A percentile compares a stretch with the other conserved stretches of the same genome.
These are phyloP conservation scores for Catharus ustulatus DNA, from an alignment of 2,797 vertebrate species.

Conservation along the genomic window DNA sequence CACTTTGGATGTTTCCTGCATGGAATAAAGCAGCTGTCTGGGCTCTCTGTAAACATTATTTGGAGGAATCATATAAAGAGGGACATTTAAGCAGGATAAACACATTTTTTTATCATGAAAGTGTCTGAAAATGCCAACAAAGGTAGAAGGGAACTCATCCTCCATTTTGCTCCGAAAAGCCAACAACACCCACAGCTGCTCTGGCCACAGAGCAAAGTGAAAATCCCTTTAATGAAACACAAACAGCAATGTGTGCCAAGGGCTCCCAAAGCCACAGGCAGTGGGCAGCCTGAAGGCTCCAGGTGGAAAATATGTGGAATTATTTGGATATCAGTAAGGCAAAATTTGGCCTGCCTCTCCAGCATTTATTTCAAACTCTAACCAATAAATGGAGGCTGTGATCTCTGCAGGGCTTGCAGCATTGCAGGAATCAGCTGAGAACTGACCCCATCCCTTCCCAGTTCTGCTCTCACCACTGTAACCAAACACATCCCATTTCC, in stretches of 20 bases:
- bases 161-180: not conserved
- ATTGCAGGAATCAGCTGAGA: not conserved
- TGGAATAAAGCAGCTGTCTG: not conserved
- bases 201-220: not conserved
- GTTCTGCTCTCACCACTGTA: not conserved
- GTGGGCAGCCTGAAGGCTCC: not conserved
- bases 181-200: constrained; percentile 23
- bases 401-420: not conserved
- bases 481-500: not conserved
- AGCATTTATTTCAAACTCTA: not conserved
- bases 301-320: constrained; percentile 45
- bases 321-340: not conserved
- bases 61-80: not conserved
- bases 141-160: not conserved
- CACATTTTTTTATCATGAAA: not conserved
- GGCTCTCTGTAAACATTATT: not conserved
- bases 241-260: not conserved
- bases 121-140: not conserved
- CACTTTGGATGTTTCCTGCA: not conserved
- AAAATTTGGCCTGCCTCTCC: not conserved
- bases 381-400: not conserved
- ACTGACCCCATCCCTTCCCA: not conserved
- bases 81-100: not conserved
- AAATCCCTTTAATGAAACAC: constrained; percentile 34
- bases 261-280: constrained; percentile 16